These are phyloP conservation scores for Ceratina japonica DNA, from an alignment of 1,140 invertebrate species.

Conservation along the genomic window DNA sequence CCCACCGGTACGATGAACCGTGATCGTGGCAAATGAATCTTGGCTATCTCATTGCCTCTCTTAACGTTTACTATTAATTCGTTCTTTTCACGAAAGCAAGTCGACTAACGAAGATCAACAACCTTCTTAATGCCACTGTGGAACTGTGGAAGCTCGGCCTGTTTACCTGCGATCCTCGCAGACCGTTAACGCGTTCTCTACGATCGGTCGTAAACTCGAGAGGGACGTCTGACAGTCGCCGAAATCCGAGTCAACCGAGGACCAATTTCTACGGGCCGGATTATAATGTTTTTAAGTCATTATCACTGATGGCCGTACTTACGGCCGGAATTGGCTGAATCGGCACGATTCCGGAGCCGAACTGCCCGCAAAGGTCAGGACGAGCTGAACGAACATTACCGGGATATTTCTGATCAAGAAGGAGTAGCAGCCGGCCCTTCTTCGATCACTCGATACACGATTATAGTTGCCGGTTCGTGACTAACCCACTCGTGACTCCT, in stretches of 20 bases:
- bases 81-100: background rate
- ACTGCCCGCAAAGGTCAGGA: constrained; percentile 28
- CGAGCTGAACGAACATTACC: constrained; percentile 20
- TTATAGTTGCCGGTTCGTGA: constrained; percentile 41
- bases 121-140: no score
- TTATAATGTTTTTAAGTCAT: constrained; percentile 43
- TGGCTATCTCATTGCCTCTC: no score
- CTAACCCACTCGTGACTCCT: constrained; percentile 47
- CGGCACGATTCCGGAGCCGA: constrained; percentile 9
- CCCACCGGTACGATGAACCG: no score
- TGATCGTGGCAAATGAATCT: no score
- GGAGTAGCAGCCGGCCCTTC: constrained; percentile 2
- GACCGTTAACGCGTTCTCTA: background rate
- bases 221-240: background rate
- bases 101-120: background rate
- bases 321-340: constrained; percentile 46
- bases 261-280: constrained; percentile 13
- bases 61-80: no score
- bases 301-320: constrained; percentile 39
- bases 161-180: no score
- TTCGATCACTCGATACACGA: constrained; percentile 47
- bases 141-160: no score
- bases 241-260: background rate
- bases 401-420: constrained; percentile 39
- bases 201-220: background rate